Evolutionary conservation across 2,797 vertebrate genomes (phyloP).

Genomic region (Halcyon chelicuti): DNA sequence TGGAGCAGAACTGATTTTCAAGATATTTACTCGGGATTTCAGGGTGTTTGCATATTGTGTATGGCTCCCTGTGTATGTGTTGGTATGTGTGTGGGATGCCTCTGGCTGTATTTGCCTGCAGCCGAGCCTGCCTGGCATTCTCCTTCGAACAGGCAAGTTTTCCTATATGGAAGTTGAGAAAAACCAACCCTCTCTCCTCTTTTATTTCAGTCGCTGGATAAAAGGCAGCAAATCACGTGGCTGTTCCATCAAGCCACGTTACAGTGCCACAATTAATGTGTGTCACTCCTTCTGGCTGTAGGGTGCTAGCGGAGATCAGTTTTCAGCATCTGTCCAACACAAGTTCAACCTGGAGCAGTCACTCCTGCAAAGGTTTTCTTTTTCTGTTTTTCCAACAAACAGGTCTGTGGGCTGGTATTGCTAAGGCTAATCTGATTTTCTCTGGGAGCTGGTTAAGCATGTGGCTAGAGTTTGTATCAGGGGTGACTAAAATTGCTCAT

Average conservation of each 20-base stretch:
- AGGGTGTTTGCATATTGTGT: conserved; percentile 38
- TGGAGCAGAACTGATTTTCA: conserved; percentile 10
- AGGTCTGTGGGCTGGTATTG: not conserved
- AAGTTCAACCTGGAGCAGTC: not conserved
- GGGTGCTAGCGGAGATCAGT: not conserved
- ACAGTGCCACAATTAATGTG: not conserved
- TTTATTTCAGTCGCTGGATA: not conserved
- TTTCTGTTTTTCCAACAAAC: not conserved
- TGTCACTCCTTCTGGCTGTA: not conserved
- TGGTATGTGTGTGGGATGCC: conserved; percentile 67
- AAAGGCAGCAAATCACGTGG: not conserved
- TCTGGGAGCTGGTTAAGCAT: not conserved
- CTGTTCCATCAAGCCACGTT: not conserved
- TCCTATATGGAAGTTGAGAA: not conserved
- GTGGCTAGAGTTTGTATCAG: not conserved
- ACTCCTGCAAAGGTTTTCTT: not conserved
- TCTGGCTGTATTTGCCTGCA: conserved; percentile 3
- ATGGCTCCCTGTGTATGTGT: not conserved
- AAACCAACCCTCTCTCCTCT: not conserved
- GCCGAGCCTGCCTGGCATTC: conserved; percentile 8
- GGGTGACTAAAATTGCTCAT: not conserved
- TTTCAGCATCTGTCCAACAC: not conserved
- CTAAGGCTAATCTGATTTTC: not conserved
- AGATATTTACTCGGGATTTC: conserved; percentile 48
- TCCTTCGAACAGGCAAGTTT: not conserved